A percentile compares a stretch with the other conserved stretches of the same genome.
Conservation (phyloP, 2,888 invertebrate species). For the Harpagoxenus sublaevis region DNA sequence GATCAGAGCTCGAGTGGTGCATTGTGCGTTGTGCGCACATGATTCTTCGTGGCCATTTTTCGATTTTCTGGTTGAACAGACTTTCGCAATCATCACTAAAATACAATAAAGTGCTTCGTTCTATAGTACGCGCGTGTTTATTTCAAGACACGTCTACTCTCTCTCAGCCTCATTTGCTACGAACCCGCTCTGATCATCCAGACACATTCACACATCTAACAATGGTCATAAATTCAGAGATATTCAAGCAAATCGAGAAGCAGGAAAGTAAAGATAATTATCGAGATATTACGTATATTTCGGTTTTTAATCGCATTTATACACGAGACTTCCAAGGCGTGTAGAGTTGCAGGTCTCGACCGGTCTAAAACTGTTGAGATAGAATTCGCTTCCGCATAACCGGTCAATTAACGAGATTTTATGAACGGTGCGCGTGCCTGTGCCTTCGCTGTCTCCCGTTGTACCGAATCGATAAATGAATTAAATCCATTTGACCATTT, state of each 20-base stretch:
- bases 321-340: background rate
- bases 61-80: too few relatives aligned
- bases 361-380: constrained; percentile 23
- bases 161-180: too few relatives aligned
- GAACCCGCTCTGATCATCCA: too few relatives aligned
- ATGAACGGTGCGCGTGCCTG: background rate
- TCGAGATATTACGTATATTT: background rate
- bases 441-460: background rate
- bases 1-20: too few relatives aligned
- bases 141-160: too few relatives aligned
- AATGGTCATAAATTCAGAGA: background rate
- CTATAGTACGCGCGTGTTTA: too few relatives aligned
- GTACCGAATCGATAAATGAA: background rate
- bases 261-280: background rate
- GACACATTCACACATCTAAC: too few relatives aligned
- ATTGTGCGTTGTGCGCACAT: too few relatives aligned
- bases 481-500: background rate
- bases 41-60: too few relatives aligned
- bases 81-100: too few relatives aligned
- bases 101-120: too few relatives aligned
- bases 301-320: background rate
- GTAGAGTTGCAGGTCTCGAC: background rate
- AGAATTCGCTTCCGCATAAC: constrained; percentile 25
- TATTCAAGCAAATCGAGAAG: background rate
- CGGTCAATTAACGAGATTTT: constrained; percentile 20